Base-by-base conservation (phyloP, 2,797 vertebrate species). In the Sorex maritimensis region DNA sequence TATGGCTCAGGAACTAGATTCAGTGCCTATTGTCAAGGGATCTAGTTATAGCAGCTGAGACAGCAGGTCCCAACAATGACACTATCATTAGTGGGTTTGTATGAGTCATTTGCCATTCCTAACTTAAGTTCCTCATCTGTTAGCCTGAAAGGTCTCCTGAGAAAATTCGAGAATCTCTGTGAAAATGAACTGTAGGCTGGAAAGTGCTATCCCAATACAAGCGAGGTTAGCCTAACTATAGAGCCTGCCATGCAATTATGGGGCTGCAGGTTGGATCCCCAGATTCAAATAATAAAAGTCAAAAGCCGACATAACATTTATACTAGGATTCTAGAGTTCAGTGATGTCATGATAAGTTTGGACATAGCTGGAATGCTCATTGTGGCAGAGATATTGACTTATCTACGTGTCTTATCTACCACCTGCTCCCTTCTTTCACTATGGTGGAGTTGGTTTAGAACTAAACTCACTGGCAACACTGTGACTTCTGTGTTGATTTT, bases 61-160 rank as follows among this genome's bases (percentile, higher is more conserved):
- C 1, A 19, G 74, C 28, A 23, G 24, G 26, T 78, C 55, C 26
- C 24, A 3, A 14, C 14, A 84, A 5, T 88, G 77, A 23, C 1
- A 9, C 10, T 75, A 26, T 12, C 78, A 72, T 92, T 83, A 86
- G 71, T 74, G 72, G 86, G n/a, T 7, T 24, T 93, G 86, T 55
- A 28, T 38, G 82, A 88, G 46, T 81, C 38, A 41, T 58, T 86
- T 24, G 83, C 52, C 15, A 7, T 52, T 19, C 23, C 7, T n/a
- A 28, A 87, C n/a, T 26, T 41, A 6, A 46, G 49, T 72, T 38
- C 46, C 14, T 91, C 63, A 11, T 14, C 34, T 72, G 55, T 28
- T 49, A 80, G 21, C 71, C 26, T 61, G 15, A 21, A 58, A 79
- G n/a, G 6, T 21, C 3, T 44, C 8, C 4, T 49, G 23, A 46